These are phyloP conservation scores for Alligator sinensis DNA, from an alignment of 2,113 vertebrate genomes.

Conservation along the genomic window DNA sequence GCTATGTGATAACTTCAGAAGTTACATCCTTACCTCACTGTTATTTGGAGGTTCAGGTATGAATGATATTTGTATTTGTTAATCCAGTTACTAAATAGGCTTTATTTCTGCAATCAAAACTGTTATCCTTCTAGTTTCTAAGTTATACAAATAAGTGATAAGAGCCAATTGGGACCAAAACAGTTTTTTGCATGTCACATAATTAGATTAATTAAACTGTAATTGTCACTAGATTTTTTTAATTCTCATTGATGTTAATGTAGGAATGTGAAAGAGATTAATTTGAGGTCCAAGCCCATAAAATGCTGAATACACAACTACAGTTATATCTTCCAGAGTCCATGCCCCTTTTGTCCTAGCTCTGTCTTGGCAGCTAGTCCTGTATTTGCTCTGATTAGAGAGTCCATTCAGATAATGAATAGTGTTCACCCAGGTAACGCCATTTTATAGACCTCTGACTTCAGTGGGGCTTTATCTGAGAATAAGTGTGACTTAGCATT, in stretches of 20 bases:
- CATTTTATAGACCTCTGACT: background rate
- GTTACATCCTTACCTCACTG: background rate
- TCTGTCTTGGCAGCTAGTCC: background rate
- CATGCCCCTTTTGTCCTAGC: background rate
- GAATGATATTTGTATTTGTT: background rate
- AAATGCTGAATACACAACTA: background rate
- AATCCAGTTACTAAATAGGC: background rate
- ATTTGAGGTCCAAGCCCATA: background rate
- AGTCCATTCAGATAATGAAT: background rate
- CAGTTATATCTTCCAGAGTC: background rate
- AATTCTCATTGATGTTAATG: background rate
- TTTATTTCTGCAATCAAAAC: background rate
- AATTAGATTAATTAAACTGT: background rate
- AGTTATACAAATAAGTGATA: background rate
- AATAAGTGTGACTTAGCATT: background rate
- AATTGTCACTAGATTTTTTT: background rate
- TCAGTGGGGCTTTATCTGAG: background rate
- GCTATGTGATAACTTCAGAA: background rate
- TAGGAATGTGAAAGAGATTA: background rate
- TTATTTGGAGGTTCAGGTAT: background rate
- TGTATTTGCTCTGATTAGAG: background rate
- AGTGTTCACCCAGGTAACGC: background rate
- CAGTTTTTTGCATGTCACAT: constrained; percentile 6
- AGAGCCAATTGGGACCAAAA: background rate
- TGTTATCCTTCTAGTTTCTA: background rate